Conservation (phyloP, 2,888 invertebrate genomes). For the Spilosoma lubricipeda region DNA sequence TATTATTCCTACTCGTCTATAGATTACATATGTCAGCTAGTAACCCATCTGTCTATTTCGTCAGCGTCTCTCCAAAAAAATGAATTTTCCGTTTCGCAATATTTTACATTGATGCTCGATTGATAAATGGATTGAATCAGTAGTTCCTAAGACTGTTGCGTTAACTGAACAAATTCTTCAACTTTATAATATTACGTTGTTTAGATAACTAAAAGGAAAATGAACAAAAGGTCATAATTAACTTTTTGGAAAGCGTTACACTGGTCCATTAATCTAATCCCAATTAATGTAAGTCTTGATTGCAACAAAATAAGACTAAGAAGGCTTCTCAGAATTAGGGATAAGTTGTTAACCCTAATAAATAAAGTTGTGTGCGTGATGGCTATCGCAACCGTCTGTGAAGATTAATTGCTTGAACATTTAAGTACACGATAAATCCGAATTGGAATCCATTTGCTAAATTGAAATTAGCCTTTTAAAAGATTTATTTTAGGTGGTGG, state of each 20-base stretch:
- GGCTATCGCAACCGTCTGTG: not conserved
- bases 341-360: constrained; percentile 10
- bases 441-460: constrained; percentile 1
- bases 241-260: not conserved
- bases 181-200: not conserved
- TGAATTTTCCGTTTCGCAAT: not conserved
- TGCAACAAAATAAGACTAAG: not conserved
- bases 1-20: not conserved
- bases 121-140: not conserved
- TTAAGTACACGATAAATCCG: constrained; percentile 2
- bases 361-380: constrained; percentile 11
- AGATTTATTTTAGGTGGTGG: not conserved
- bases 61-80: not conserved
- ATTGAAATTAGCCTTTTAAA: not conserved
- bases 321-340: constrained; percentile 10
- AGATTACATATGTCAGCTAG: no score
- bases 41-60: not conserved
- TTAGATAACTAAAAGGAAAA: not conserved
- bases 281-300: not conserved
- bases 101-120: not conserved
- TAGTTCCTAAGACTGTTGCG: not conserved
- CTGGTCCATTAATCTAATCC: not conserved
- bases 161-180: not conserved
- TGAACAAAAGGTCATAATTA: not conserved
- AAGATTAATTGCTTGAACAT: constrained; percentile 6